Percentiles rank a stretch among this genome's conserved stretches.
Conservation (phyloP, 2,888 invertebrate genomes). For the Lepidonotus clava region DNA sequence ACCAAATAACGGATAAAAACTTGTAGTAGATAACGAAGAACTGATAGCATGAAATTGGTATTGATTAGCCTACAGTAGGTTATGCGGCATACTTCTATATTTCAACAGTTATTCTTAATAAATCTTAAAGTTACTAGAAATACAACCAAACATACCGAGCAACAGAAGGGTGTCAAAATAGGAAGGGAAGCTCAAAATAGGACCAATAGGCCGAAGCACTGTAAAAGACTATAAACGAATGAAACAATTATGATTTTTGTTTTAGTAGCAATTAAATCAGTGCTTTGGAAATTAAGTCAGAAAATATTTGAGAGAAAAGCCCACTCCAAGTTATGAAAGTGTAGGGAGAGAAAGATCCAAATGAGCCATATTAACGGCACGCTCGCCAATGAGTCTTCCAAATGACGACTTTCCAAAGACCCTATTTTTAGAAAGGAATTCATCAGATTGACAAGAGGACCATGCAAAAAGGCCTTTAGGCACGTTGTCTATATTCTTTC, state of each 20-base stretch:
- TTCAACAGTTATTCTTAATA: background rate
- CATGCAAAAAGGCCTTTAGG: background rate
- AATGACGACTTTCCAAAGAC: background rate
- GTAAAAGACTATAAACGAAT: conserved; percentile 23
- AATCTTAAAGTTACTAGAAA: background rate
- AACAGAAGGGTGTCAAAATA: background rate
- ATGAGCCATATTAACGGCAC: too few species aligned
- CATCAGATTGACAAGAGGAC: background rate
- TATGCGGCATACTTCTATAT: background rate
- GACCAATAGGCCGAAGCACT: background rate
- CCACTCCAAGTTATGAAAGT: too few species aligned
- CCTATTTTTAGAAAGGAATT: background rate
- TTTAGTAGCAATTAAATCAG: background rate
- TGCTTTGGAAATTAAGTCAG: conserved; percentile 25
- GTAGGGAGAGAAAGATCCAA: too few species aligned
- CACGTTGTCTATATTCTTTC: conserved; percentile 2
- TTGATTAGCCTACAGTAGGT: background rate
- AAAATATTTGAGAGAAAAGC: background rate
- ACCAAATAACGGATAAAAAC: background rate
- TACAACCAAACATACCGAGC: background rate
- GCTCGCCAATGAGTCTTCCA: too few species aligned
- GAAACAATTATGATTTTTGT: background rate
- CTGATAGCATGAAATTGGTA: background rate
- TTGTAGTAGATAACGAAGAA: background rate
- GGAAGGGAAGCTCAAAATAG: conserved; percentile 38